These are phyloP conservation scores for Hormaphis cornu DNA, from an alignment of 1,140 invertebrate species.

Conservation along the genomic window DNA sequence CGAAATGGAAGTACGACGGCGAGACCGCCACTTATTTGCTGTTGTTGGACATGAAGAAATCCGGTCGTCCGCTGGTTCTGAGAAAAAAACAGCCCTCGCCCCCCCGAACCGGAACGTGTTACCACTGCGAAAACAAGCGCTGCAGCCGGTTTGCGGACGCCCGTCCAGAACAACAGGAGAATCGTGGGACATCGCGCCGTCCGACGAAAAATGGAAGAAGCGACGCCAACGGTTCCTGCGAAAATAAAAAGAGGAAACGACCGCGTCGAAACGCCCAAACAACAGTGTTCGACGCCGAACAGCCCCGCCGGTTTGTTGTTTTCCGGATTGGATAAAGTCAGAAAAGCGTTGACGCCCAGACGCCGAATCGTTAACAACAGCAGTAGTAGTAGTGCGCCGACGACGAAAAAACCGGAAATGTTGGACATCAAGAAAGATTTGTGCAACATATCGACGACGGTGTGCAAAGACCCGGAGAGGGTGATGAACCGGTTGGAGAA, in stretches of 20 bases:
- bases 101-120: neutral
- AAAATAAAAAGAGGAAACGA: constrained; percentile 19
- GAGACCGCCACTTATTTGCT: constrained; percentile 65
- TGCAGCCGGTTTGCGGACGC: neutral
- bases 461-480: constrained; percentile 54
- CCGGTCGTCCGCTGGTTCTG: neutral
- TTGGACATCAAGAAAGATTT: constrained; percentile 47
- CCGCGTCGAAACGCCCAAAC: neutral
- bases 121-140: no score
- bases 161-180: neutral
- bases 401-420: constrained; percentile 10
- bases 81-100: constrained; percentile 31
- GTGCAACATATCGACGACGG: constrained; percentile 64
- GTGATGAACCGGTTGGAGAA: constrained; percentile 53
- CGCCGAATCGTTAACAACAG: no score
- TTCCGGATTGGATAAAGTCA: constrained; percentile 4
- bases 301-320: constrained; percentile 20
- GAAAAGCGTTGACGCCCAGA: constrained; percentile 20
- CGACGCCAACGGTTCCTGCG: neutral
- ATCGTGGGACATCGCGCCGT: constrained; percentile 2
- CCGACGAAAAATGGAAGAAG: constrained; percentile 17
- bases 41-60: constrained; percentile 15
- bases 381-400: neutral
- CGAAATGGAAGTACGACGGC: constrained; percentile 62
- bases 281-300: neutral